phyloP scores from a whole-genome alignment of 2,888 invertebrate genomes.

The Rhingia campestris region DNA sequence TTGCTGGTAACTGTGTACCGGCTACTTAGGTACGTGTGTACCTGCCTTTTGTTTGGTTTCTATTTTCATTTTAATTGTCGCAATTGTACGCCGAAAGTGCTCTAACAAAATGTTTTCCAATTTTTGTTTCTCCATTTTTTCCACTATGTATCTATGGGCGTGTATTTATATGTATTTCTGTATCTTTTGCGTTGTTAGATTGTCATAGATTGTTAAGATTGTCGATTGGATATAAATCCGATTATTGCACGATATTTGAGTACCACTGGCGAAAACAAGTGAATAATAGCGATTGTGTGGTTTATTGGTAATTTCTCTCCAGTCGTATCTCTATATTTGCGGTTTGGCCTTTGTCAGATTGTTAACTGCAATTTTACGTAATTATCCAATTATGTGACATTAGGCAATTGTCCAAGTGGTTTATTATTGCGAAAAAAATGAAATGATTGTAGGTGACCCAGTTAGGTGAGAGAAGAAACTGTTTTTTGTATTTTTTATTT shows the following conservation, averaged over 20 bases:
- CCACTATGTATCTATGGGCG: not conserved
- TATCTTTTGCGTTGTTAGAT: not conserved
- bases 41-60: conserved; percentile 22
- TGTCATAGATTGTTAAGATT: not conserved
- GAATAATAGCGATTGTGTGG: conserved; percentile 1
- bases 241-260: conserved; percentile 18
- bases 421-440: conserved; percentile 43
- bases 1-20: conserved; percentile 46
- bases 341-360: conserved; percentile 19
- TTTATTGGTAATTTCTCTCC: conserved; percentile 46
- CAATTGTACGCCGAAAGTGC: conserved; percentile 62
- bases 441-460: conserved; percentile 56
- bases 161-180: not conserved
- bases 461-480: conserved; percentile 43
- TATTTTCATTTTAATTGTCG: conserved; percentile 63
- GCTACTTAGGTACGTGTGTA: conserved; percentile 35
- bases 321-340: not conserved
- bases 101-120: conserved; percentile 58
- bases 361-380: conserved; percentile 65
- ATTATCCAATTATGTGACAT: conserved; percentile 65
- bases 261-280: conserved; percentile 28
- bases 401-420: conserved; percentile 47
- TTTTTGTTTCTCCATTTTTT: not conserved
- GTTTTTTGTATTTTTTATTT: not conserved
- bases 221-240: conserved; percentile 34